Percentiles rank a stretch among this genome's conserved stretches.
These are phyloP conservation scores for Aptenodytes forsteri DNA, from an alignment of 2,113 vertebrate genomes.

Conservation along the genomic window DNA sequence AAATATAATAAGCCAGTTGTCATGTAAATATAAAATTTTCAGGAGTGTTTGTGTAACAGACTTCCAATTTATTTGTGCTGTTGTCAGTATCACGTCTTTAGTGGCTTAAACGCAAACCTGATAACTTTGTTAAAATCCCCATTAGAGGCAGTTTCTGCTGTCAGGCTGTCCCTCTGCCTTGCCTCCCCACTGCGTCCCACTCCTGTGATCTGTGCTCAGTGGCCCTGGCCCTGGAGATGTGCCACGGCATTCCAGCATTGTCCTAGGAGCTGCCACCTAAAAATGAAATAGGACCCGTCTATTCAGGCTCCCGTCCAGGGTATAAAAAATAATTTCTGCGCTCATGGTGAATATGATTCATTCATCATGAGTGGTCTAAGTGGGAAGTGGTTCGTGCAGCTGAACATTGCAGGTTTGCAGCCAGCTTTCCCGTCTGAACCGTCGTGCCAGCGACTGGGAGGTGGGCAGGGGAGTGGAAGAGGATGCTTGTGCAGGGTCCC, in stretches of 20 bases:
- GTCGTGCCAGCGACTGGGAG: background rate
- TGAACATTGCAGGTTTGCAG: background rate
- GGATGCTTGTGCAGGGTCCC: accelerated
- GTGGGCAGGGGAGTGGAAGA: background rate
- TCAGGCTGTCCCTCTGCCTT: background rate
- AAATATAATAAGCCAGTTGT: constrained; percentile 75
- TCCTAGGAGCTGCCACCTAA: background rate
- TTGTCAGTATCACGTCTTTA: background rate
- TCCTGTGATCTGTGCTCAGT: background rate
- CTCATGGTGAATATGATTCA: background rate
- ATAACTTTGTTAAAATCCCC: background rate
- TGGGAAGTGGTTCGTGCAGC: background rate
- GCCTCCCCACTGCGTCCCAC: accelerated
- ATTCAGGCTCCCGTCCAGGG: background rate
- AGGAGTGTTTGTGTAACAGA: constrained; percentile 33
- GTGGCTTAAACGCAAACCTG: background rate
- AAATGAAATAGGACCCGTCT: background rate
- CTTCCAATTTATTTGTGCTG: constrained; percentile 14
- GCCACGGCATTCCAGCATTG: background rate
- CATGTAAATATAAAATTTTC: constrained; percentile 68
- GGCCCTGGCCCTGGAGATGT: background rate
- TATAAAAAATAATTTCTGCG: background rate
- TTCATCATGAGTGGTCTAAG: background rate
- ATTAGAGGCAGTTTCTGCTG: background rate
- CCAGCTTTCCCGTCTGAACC: background rate